A percentile compares a stretch with the other conserved stretches of the same genome.
Evolutionary conservation across 2,113 vertebrate species (phyloP).

Genomic region (Phoenicopterus ruber): DNA sequence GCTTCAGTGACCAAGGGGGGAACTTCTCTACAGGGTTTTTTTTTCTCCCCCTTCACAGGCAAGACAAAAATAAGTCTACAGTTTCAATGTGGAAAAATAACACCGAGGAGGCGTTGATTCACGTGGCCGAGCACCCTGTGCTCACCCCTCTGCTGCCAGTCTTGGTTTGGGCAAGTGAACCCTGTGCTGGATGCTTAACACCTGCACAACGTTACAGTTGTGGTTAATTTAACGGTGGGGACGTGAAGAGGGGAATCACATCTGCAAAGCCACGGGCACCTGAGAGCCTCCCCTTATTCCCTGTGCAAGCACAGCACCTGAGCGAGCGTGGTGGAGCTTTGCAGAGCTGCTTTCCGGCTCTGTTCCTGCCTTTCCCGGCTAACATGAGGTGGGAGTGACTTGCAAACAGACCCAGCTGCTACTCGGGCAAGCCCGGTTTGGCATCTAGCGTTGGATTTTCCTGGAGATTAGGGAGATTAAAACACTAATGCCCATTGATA

Average conservation of each 20-base stretch:
- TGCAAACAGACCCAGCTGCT: background rate
- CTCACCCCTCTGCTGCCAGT: background rate
- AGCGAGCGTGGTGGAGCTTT: fast-evolving
- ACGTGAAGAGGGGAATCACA: background rate
- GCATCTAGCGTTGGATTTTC: background rate
- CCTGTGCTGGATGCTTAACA: background rate
- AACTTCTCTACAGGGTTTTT: background rate
- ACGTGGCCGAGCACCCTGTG: fast-evolving
- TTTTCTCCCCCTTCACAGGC: background rate
- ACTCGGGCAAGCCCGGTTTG: background rate
- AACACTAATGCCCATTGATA: slow-evolving; percentile 13
- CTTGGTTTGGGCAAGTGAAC: background rate
- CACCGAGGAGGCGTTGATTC: fast-evolving
- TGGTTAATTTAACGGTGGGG: background rate
- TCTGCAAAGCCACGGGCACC: background rate
- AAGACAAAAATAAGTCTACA: background rate
- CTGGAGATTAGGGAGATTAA: slow-evolving; percentile 27
- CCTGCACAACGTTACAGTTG: background rate
- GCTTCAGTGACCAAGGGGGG: background rate
- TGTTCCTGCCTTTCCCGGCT: background rate
- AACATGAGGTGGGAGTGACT: background rate
- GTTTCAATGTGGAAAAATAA: background rate
- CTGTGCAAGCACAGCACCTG: background rate
- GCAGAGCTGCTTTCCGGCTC: background rate
- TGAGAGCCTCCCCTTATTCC: background rate